Evolutionary conservation across 2,797 vertebrate species (phyloP).

Genomic region (Neosilurus mollespiculum): DNA sequence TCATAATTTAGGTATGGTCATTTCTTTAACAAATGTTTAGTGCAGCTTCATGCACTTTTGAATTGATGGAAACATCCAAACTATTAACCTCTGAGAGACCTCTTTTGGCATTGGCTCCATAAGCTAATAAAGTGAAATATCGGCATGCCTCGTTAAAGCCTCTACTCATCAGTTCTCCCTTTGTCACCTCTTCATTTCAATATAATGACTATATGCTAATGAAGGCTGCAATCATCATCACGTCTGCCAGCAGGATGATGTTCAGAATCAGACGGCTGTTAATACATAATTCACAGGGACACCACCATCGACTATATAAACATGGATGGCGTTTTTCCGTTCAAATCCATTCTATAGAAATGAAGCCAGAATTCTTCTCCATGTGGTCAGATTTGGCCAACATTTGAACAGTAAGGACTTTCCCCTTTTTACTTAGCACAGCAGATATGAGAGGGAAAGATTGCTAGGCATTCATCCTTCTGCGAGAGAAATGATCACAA

Average conservation of each 20-base stretch:
- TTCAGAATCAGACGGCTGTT: conserved; percentile 39
- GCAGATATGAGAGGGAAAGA: too few species aligned
- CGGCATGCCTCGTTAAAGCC: conserved; percentile 28
- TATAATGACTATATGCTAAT: conserved; percentile 49
- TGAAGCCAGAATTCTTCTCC: not conserved
- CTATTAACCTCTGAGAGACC: conserved; percentile 13
- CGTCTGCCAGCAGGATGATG: conserved; percentile 18
- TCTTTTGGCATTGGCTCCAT: conserved; percentile 3
- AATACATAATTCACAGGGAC: conserved; percentile 41
- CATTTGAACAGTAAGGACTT: too few species aligned
- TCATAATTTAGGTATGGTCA: not conserved
- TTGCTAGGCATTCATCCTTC: too few species aligned
- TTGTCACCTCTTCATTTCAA: conserved; percentile 41
- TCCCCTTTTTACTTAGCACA: too few species aligned
- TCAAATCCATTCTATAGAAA: too few species aligned
- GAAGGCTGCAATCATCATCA: conserved; percentile 41
- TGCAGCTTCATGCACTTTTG: not conserved
- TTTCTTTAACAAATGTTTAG: not conserved
- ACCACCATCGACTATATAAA: too few species aligned
- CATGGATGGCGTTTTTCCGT: too few species aligned
- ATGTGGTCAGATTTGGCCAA: not conserved
- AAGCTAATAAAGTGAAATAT: conserved; percentile 22
- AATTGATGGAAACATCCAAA: not conserved
- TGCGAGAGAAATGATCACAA: too few species aligned
- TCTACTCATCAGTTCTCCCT: conserved; percentile 32